Conservation (phyloP, 2,113 vertebrate species). For the Daboia siamensis region DNA sequence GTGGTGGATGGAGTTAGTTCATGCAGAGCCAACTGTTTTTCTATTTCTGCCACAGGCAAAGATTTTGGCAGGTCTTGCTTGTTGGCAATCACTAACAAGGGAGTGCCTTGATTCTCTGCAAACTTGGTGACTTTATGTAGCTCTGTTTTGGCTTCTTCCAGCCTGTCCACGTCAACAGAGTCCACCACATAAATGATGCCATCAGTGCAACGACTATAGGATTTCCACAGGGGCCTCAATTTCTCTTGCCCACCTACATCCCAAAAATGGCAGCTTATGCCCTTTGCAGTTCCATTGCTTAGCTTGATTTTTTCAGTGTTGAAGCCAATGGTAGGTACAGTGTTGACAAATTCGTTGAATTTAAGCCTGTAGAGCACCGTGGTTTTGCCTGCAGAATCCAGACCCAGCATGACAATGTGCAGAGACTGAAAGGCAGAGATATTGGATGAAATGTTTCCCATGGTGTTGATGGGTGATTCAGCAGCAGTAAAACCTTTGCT, state of each 20-base stretch:
- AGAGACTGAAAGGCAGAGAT: constrained; percentile 95
- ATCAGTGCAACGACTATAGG: constrained; percentile 95
- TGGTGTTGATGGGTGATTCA: constrained; percentile 50
- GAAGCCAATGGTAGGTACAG: constrained; percentile 96
- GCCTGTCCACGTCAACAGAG: constrained; percentile 91
- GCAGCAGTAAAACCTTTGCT: background rate
- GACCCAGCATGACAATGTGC: constrained; percentile 95
- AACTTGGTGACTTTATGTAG: constrained; percentile 97
- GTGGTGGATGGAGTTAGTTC: constrained; percentile 89
- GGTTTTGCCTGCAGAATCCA: constrained; percentile 96
- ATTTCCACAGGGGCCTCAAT: constrained; percentile 95
- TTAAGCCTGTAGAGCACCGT: constrained; percentile 93
- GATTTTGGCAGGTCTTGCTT: constrained; percentile 96
- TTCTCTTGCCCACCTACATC: constrained; percentile 97
- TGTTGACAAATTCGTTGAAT: constrained; percentile 98
- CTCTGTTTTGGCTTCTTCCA: constrained; percentile 94
- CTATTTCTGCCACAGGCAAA: constrained; percentile 88
- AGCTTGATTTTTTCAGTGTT: constrained; percentile 94
- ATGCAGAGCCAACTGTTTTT: constrained; percentile 91
- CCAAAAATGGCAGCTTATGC: constrained; percentile 98
- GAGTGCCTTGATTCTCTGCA: constrained; percentile 94
- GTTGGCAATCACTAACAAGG: constrained; percentile 94
- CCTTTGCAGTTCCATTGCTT: constrained; percentile 90
- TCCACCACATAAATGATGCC: constrained; percentile 98
- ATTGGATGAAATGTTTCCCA: constrained; percentile 96